These are phyloP conservation scores for Pseudolycoriella hygida DNA, from an alignment of 2,888 invertebrate species.

Conservation along the genomic window DNA sequence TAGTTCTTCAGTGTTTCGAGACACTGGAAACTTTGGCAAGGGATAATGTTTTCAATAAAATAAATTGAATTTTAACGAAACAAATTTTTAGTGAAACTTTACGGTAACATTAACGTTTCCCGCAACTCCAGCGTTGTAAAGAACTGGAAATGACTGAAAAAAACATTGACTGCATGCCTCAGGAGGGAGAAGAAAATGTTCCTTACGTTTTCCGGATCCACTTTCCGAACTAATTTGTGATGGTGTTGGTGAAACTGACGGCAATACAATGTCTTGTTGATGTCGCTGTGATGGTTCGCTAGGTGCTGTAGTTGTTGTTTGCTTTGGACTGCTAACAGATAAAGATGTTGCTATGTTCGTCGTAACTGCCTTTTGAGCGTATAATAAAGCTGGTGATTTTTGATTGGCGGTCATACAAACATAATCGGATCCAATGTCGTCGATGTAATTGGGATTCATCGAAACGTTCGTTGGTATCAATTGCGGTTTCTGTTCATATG, in stretches of 20 bases:
- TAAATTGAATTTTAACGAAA: too few relatives aligned
- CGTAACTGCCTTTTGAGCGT: slow-evolving; percentile 9
- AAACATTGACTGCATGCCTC: background rate
- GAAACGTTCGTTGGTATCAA: slow-evolving; percentile 20
- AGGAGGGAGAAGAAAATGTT: background rate
- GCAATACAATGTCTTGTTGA: background rate
- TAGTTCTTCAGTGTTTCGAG: too few relatives aligned
- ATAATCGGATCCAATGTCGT: slow-evolving; percentile 64
- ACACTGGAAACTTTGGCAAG: too few relatives aligned
- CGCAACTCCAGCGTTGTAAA: too few relatives aligned
- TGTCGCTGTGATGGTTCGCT: slow-evolving; percentile 6
- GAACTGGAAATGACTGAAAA: background rate
- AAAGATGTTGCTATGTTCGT: background rate
- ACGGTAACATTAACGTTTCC: too few relatives aligned
- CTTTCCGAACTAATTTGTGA: slow-evolving; percentile 44
- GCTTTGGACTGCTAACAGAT: slow-evolving; percentile 1
- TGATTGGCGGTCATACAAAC: slow-evolving; percentile 70
- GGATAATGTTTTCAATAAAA: too few relatives aligned
- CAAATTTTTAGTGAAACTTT: too few relatives aligned
- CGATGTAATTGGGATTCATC: slow-evolving; percentile 32
- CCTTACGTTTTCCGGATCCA: slow-evolving; percentile 31
- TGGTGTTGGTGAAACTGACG: slow-evolving; percentile 45
- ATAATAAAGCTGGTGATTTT: slow-evolving; percentile 2
- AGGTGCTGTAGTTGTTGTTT: slow-evolving; percentile 6
- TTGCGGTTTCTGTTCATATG: background rate